Evolutionary conservation across 92 coral and sea anemone species (phyloP).

Genomic region (Porites cylindrica): DNA sequence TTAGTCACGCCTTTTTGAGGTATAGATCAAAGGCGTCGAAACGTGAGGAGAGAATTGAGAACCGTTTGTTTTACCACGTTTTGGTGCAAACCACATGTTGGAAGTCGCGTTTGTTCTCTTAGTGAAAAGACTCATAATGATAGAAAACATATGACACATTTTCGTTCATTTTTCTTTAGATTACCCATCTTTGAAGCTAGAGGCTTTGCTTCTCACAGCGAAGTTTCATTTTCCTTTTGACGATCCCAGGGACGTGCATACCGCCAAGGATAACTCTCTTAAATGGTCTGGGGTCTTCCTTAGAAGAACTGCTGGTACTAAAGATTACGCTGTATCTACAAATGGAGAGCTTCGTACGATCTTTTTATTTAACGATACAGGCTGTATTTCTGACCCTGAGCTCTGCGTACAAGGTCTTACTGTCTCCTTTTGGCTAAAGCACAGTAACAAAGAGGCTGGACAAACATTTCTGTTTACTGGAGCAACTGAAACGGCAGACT

Average conservation of each 20-base stretch:
- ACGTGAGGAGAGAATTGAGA: no score
- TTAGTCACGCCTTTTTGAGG: no score
- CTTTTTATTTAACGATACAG: not conserved
- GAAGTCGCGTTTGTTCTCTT: no score
- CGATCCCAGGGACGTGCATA: not conserved
- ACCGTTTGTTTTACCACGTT: no score
- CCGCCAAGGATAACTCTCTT: not conserved
- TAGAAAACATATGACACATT: no score
- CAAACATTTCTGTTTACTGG: conserved; percentile 24
- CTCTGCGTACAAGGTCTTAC: not conserved
- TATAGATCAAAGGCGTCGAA: no score
- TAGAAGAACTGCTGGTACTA: not conserved
- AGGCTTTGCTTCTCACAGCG: not conserved
- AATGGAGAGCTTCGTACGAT: not conserved
- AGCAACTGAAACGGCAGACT: no score
- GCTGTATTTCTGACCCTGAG: not conserved
- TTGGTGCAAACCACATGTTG: no score
- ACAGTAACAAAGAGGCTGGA: not conserved
- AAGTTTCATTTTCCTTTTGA: not conserved
- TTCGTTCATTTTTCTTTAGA: not conserved
- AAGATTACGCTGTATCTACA: not conserved
- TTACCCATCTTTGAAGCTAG: not conserved
- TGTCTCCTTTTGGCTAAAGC: not conserved
- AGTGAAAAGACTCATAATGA: no score
- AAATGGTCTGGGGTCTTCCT: not conserved